A percentile compares a stretch with the other conserved stretches of the same genome.
These are phyloP conservation scores for Phasianus colchicus DNA, from an alignment of 2,113 vertebrate species.

Conservation along the genomic window DNA sequence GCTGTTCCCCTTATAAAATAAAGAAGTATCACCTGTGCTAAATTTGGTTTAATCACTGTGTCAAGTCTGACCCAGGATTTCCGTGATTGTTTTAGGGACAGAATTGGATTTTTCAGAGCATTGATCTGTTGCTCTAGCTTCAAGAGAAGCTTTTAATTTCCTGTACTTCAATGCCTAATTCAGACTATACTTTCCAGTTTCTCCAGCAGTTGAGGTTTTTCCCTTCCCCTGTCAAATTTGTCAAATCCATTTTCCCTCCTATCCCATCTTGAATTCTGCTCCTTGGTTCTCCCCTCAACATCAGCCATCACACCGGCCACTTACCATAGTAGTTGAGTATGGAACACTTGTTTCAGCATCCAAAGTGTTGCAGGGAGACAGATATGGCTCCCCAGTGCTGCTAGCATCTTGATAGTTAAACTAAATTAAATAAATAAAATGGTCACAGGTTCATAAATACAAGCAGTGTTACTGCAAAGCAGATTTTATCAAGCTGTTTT, in stretches of 20 bases:
- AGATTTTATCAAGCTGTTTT: background rate
- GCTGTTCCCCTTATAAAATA: background rate
- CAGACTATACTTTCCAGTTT: background rate
- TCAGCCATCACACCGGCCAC: background rate
- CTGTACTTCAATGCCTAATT: background rate
- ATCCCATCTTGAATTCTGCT: background rate
- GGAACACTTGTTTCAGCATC: fast-evolving
- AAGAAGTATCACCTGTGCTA: background rate
- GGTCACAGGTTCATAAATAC: background rate
- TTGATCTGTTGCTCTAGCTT: background rate
- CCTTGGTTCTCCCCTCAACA: background rate
- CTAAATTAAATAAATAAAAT: background rate
- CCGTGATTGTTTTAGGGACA: background rate
- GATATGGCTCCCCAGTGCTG: background rate
- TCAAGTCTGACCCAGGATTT: background rate
- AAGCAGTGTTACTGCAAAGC: background rate
- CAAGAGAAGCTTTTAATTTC: background rate
- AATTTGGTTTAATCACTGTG: background rate
- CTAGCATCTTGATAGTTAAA: background rate
- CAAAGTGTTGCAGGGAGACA: fast-evolving
- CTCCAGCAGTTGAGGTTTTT: background rate
- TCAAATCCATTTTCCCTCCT: background rate
- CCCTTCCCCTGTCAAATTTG: background rate
- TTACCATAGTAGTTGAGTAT: background rate
- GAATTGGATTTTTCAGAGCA: background rate